These are phyloP conservation scores for Eulemur macaco DNA, from an alignment of 2,113 vertebrate genomes.

Conservation along the genomic window DNA sequence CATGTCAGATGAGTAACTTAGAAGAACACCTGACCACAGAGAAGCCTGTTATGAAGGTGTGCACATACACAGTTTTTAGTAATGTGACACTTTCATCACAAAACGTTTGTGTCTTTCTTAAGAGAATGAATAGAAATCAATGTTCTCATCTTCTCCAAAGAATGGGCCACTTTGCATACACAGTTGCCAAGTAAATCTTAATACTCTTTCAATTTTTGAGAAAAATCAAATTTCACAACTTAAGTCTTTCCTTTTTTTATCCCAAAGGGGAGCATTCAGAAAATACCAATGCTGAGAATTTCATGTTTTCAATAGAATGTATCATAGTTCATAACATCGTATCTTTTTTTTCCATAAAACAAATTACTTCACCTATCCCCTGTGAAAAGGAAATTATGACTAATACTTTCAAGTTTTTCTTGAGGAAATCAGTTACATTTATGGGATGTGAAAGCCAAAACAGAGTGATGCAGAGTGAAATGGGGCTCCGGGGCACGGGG, in stretches of 20 bases:
- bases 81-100: neutral
- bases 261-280: neutral
- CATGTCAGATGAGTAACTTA: neutral
- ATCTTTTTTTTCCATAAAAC: conserved; percentile 23
- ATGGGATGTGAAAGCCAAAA: neutral
- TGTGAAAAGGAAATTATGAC: conserved; percentile 45
- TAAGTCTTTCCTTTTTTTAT: neutral
- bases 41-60: neutral
- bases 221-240: neutral
- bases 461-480: neutral
- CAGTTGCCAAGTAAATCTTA: neutral
- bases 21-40: neutral
- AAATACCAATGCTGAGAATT: neutral
- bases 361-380: conserved; percentile 52
- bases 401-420: conserved; percentile 36
- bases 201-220: neutral
- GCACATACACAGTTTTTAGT: neutral
- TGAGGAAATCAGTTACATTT: neutral
- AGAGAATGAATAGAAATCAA: neutral
- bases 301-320: neutral
- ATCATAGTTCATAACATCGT: neutral
- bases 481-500: neutral
- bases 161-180: neutral
- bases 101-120: neutral
- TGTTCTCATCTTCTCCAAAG: neutral